Percentiles rank a stretch among this genome's conserved stretches.
Conservation (phyloP, 2,113 vertebrate species). For the Quiscalus mexicanus region DNA sequence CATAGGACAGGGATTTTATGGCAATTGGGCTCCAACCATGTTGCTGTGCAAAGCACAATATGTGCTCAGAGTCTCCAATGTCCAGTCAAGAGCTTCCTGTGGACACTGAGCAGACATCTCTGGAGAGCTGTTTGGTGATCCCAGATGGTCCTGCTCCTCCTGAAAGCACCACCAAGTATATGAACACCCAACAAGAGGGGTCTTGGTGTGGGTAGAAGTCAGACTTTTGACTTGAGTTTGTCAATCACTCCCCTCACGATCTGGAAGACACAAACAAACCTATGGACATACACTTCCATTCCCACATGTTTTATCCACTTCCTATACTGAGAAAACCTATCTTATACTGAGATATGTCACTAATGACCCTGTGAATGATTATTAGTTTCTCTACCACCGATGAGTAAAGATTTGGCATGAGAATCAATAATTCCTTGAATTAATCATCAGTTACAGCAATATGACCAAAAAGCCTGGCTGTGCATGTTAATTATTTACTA, state of each 20-base stretch:
- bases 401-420: neutral
- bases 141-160: neutral
- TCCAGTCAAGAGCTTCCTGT: neutral
- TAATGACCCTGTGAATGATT: neutral
- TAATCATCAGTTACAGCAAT: constrained; percentile 42
- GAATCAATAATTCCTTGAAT: constrained; percentile 32
- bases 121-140: neutral
- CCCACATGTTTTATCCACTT: neutral
- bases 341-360: neutral
- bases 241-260: neutral
- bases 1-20: neutral
- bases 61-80: neutral
- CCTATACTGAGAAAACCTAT: neutral
- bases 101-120: neutral
- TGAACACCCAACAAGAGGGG: neutral
- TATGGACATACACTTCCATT: neutral
- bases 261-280: neutral
- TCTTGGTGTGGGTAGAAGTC: neutral
- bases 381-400: neutral
- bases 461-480: neutral
- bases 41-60: rapidly evolving
- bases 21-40: neutral
- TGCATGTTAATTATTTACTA: constrained; percentile 22
- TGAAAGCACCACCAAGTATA: neutral
- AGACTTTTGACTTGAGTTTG: neutral